These are phyloP conservation scores for Drosophila erecta DNA, from an alignment of 1,140 invertebrate species.

Conservation along the genomic window DNA sequence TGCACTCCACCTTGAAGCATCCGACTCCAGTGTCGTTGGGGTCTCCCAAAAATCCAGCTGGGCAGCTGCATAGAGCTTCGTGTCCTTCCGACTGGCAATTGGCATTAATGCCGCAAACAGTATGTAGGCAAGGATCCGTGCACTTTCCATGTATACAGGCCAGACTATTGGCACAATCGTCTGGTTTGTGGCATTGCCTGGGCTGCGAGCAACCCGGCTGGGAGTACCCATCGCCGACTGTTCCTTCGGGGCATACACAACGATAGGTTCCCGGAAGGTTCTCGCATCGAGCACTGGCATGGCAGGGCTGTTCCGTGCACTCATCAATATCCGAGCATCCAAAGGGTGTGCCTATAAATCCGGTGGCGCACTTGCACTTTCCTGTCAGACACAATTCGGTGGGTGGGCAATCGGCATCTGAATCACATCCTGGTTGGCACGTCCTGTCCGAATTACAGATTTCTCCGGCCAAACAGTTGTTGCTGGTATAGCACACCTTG, in stretches of 20 bases:
- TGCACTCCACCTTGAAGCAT: conserved; percentile 94
- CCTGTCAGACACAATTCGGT: conserved; percentile 92
- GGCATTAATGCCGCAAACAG: conserved; percentile 90
- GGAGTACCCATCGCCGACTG: conserved; percentile 91
- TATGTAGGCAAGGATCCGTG: conserved; percentile 89
- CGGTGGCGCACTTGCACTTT: conserved; percentile 91
- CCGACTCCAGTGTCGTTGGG: conserved; percentile 89
- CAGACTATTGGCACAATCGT: conserved; percentile 89
- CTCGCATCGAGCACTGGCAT: conserved; percentile 90
- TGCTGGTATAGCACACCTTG: conserved; percentile 94
- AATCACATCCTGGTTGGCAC: conserved; percentile 93
- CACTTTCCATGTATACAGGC: conserved; percentile 91
- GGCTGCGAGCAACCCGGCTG: conserved; percentile 89
- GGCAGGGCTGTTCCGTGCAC: conserved; percentile 92
- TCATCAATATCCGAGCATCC: conserved; percentile 92
- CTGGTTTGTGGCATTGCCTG: conserved; percentile 89
- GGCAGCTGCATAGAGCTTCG: conserved; percentile 89
- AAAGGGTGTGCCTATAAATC: conserved; percentile 89
- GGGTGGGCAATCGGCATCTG: conserved; percentile 91
- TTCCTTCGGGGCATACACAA: conserved; percentile 91
- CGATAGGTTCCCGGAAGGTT: conserved; percentile 92
- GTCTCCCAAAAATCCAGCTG: conserved; percentile 92
- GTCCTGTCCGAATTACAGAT: conserved; percentile 92
- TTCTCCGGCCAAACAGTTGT: conserved; percentile 95
- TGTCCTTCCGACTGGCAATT: conserved; percentile 90